Conservation (phyloP, 2,113 vertebrate species). For the Cynocephalus volans region DNA sequence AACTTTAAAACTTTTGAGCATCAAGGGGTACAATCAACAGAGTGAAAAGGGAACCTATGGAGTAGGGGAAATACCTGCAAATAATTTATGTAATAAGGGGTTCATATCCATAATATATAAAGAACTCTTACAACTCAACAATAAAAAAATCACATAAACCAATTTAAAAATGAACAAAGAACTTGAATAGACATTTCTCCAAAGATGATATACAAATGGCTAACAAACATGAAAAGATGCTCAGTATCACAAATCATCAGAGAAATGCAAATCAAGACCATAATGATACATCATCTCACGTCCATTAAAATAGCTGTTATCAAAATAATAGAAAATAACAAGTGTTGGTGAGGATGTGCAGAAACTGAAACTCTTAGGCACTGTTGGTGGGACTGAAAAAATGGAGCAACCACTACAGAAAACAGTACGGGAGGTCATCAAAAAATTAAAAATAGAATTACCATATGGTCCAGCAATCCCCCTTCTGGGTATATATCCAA, state of each 20-base stretch:
- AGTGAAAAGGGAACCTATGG: neutral
- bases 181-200: neutral
- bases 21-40: neutral
- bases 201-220: constrained; percentile 8
- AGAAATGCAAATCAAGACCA: neutral
- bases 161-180: neutral
- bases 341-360: neutral
- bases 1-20: neutral
- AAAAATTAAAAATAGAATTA: neutral
- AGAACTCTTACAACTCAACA: constrained; percentile 9
- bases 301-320: neutral
- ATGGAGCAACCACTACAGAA: neutral
- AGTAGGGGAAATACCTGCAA: neutral
- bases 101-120: neutral
- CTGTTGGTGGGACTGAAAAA: neutral
- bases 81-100: neutral
- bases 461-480: neutral
- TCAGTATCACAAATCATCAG: neutral
- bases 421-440: neutral
- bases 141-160: neutral
- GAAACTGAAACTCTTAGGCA: neutral
- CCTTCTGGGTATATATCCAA: neutral
- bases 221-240: neutral
- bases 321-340: constrained; percentile 19
- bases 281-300: neutral